Percentiles rank a stretch among this genome's conserved stretches.
Evolutionary conservation across 2,888 invertebrate genomes (phyloP).

Genomic region (Heliconius ismenius): DNA sequence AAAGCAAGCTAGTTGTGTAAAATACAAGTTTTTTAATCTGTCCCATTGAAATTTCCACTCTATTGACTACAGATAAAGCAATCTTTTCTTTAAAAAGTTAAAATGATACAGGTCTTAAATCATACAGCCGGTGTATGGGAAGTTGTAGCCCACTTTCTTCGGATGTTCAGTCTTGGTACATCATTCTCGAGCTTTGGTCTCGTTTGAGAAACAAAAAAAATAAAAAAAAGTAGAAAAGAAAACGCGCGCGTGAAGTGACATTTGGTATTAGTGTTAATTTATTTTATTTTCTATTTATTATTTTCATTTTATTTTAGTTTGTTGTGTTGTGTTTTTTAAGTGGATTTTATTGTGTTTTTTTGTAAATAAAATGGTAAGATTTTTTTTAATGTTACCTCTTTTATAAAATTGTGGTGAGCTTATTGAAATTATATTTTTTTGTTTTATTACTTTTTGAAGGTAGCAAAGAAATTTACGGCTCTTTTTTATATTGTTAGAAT

Average conservation of each 20-base stretch:
- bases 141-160: constrained; percentile 65
- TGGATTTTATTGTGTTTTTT: constrained; percentile 11
- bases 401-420: not conserved
- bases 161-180: constrained; percentile 44
- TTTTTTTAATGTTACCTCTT: not conserved
- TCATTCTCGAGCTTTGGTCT: constrained; percentile 40
- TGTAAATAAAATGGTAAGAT: constrained; percentile 5
- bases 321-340: constrained; percentile 25
- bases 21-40: not conserved
- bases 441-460: not conserved
- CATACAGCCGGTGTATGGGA: constrained; percentile 51
- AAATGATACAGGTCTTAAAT: constrained; percentile 51
- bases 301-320: constrained; percentile 19
- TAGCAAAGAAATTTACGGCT: too few species aligned
- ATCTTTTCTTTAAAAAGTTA: constrained; percentile 42
- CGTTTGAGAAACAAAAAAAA: constrained; percentile 35
- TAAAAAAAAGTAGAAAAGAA: constrained; percentile 28
- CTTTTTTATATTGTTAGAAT: not conserved
- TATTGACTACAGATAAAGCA: constrained; percentile 22
- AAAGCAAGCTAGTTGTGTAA: not conserved
- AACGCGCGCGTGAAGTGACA: constrained; percentile 36
- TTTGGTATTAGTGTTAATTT: constrained; percentile 32
- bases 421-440: not conserved
- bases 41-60: not conserved
- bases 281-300: not conserved